Evolutionary conservation across 1,140 invertebrate genomes (phyloP).

Genomic region (Drosophila serrata): DNA sequence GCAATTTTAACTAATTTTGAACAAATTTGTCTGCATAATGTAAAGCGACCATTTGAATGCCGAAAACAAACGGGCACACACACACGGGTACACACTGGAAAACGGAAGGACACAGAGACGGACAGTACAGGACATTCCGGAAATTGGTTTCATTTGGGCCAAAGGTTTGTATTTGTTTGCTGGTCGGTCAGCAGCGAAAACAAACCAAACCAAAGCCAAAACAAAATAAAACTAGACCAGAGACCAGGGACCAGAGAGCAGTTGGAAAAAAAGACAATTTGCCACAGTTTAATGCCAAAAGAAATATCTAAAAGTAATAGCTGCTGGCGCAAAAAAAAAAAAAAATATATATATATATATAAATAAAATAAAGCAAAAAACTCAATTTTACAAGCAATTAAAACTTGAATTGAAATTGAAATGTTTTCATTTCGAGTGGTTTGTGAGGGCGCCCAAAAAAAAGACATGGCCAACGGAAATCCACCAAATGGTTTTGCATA

Average conservation of each 20-base stretch:
- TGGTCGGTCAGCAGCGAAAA: constrained; percentile 29
- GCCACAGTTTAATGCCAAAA: constrained; percentile 20
- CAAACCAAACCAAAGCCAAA: constrained; percentile 34
- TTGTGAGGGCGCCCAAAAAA: background rate
- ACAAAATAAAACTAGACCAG: constrained; percentile 14
- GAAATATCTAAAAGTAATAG: constrained; percentile 34
- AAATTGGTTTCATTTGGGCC: constrained; percentile 49
- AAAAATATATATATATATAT: background rate
- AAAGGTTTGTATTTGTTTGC: constrained; percentile 49
- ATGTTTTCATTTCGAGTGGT: constrained; percentile 49
- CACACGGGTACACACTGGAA: constrained; percentile 10
- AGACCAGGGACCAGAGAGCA: background rate
- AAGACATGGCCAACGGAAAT: background rate
- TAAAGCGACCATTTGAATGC: constrained; percentile 52
- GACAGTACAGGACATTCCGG: constrained; percentile 22
- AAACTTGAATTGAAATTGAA: constrained; percentile 75
- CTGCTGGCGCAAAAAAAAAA: constrained; percentile 10
- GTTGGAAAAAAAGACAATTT: constrained; percentile 28
- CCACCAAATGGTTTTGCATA: background rate
- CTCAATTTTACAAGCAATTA: constrained; percentile 77
- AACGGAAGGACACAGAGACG: background rate
- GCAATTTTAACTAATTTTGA: constrained; percentile 72
- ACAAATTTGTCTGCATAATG: constrained; percentile 71
- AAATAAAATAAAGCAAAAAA: constrained; percentile 30
- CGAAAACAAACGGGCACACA: constrained; percentile 15